Conservation (phyloP, 2,797 vertebrate species). For the Arvicola amphibius region DNA sequence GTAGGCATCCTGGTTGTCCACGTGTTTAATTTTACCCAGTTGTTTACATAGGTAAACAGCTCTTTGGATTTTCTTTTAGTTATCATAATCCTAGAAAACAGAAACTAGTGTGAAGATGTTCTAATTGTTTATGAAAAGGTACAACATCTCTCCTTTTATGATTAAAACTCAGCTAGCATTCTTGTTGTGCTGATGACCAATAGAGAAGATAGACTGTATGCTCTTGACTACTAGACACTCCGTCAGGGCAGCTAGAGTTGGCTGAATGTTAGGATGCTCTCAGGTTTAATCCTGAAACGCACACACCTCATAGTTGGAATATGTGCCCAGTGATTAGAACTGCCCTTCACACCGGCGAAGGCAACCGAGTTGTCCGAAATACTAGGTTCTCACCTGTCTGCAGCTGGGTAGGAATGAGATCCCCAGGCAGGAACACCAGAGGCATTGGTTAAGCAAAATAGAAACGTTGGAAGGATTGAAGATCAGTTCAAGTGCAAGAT, state of each 20-base stretch:
- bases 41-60: conserved; percentile 17
- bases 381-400: neutral
- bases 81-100: neutral
- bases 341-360: neutral
- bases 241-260: neutral
- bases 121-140: conserved; percentile 15
- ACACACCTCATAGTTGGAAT: neutral
- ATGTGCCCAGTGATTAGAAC: neutral
- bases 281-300: neutral
- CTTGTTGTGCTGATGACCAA: neutral
- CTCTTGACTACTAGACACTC: neutral
- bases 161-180: conserved; percentile 35
- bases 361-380: neutral
- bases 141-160: neutral
- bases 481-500: neutral
- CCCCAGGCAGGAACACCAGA: neutral
- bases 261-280: neutral
- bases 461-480: neutral
- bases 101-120: neutral
- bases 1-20: neutral
- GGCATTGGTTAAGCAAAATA: neutral
- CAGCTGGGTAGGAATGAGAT: neutral
- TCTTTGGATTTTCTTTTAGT: conserved; percentile 48
- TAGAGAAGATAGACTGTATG: neutral
- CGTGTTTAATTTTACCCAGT: neutral